Percentiles rank a stretch among this genome's conserved stretches.
phyloP scores from a whole-genome alignment of 2,888 invertebrate genomes.

The Megalurothrips usitatus region DNA sequence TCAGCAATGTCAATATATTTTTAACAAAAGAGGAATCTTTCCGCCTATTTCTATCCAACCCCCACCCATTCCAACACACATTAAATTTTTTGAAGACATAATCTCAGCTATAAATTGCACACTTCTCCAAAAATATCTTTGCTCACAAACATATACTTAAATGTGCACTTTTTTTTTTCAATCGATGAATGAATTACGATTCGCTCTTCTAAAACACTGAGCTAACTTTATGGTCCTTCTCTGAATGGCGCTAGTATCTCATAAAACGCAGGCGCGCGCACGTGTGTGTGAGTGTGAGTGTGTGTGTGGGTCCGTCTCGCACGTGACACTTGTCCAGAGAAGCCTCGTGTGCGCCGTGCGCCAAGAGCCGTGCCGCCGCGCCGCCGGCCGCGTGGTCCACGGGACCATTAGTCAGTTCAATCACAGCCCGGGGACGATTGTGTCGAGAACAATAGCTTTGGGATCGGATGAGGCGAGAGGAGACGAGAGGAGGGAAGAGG shows the following conservation, averaged over 20 bases:
- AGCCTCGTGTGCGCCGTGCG: not conserved
- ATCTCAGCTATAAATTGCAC: too few species aligned
- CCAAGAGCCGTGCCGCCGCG: not conserved
- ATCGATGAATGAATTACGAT: too few species aligned
- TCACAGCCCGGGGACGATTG: constrained; percentile 1
- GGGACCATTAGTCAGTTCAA: not conserved
- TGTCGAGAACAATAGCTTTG: constrained; percentile 12
- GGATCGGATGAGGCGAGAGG: not conserved
- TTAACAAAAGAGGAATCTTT: not conserved
- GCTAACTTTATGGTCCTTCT: too few species aligned
- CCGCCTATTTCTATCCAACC: not conserved
- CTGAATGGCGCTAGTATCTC: too few species aligned
- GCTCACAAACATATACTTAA: not conserved
- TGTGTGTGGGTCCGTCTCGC: not conserved
- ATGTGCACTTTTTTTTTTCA: not conserved
- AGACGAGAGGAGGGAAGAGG: constrained; percentile 28
- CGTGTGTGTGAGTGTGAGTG: not conserved
- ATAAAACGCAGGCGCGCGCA: not conserved
- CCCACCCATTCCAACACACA: not conserved
- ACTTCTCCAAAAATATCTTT: not conserved
- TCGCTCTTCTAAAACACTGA: too few species aligned
- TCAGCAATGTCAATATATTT: constrained; percentile 23
- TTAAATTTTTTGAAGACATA: not conserved
- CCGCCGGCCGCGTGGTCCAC: not conserved
- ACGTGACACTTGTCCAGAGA: constrained; percentile 16